Evolutionary conservation across 2,113 vertebrate genomes (phyloP).

Genomic region (Petrocephalus microphthalmus): DNA sequence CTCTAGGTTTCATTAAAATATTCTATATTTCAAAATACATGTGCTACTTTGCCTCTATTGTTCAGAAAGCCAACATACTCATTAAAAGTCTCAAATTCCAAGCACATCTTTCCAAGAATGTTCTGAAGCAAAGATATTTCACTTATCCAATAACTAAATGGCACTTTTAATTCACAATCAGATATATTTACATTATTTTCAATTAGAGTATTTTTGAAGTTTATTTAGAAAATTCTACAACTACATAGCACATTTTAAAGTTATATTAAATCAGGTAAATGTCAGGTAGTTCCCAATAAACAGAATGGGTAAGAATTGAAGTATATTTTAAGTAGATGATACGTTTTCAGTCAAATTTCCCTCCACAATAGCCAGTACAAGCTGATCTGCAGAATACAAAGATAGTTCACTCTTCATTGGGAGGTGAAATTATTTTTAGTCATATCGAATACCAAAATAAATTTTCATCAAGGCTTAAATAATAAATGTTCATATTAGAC

Average conservation of each 20-base stretch:
- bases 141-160: background rate
- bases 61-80: background rate
- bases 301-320: conserved; percentile 4
- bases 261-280: conserved; percentile 24
- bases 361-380: conserved; percentile 8
- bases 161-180: background rate
- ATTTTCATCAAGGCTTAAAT: background rate
- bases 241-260: conserved; percentile 24
- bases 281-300: conserved; percentile 18
- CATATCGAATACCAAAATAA: background rate
- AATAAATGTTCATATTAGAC: background rate
- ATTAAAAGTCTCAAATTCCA: background rate
- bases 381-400: background rate
- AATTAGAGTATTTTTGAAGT: conserved; percentile 25
- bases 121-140: background rate
- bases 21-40: background rate
- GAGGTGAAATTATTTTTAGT: background rate
- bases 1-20: background rate
- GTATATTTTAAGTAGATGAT: background rate
- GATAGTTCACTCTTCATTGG: background rate
- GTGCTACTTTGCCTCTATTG: background rate
- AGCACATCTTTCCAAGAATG: background rate
- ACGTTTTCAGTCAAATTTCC: background rate
- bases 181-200: conserved; percentile 18
- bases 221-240: conserved; percentile 26